Conservation (phyloP, 64 coral and sea anemone species). For the Montipora capricornis region DNA sequence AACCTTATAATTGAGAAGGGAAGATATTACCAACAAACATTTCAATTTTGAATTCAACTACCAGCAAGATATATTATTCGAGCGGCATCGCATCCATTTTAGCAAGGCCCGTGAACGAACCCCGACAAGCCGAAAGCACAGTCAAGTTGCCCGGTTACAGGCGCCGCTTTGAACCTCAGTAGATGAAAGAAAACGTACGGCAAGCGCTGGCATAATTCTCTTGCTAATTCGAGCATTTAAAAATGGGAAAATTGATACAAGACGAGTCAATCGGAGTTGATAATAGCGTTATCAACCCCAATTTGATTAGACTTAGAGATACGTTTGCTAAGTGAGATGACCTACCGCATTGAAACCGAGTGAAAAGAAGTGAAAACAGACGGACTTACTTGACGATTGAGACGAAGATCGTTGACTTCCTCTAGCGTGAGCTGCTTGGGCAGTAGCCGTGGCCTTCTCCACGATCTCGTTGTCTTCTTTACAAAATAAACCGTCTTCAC, state of each 20-base stretch:
- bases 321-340: constrained; percentile 68
- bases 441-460: constrained; percentile 94
- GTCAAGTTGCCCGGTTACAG: constrained; percentile 12
- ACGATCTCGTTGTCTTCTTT: constrained; percentile 98
- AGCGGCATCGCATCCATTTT: neutral
- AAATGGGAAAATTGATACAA: constrained; percentile 72
- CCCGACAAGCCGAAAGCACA: neutral
- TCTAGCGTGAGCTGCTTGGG: constrained; percentile 85
- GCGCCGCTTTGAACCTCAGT: neutral
- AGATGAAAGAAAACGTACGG: neutral
- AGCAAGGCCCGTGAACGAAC: neutral
- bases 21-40: constrained; percentile 63
- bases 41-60: constrained; percentile 48
- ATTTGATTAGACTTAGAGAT: constrained; percentile 98
- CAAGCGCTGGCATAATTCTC: neutral
- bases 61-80: constrained; percentile 34
- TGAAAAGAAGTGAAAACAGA: constrained; percentile 44
- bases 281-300: constrained; percentile 98
- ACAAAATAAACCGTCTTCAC: constrained; percentile 96
- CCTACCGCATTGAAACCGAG: constrained; percentile 86
- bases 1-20: constrained; percentile 53
- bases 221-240: constrained; percentile 8
- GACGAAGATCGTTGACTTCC: constrained; percentile 64
- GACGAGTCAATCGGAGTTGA: constrained; percentile 77
- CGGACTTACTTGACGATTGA: constrained; percentile 84